Evolutionary conservation across 2,888 invertebrate species (phyloP).

Genomic region (Adineta ricciae): DNA sequence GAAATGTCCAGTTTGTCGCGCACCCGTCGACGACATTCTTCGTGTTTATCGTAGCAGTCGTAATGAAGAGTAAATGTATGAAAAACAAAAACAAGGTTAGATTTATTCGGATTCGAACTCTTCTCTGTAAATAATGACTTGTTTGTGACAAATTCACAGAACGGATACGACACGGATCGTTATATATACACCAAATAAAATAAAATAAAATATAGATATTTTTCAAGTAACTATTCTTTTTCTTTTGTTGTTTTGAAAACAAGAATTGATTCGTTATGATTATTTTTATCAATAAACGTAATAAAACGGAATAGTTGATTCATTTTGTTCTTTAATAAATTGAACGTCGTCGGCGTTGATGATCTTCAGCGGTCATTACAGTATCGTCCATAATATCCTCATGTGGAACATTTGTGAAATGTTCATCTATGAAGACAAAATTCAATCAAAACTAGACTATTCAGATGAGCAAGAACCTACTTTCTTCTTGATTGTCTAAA

Average conservation of each 20-base stretch:
- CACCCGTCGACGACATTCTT: conserved; percentile 47
- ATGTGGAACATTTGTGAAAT: not conserved
- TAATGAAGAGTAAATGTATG: not conserved
- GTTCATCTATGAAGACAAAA: not conserved
- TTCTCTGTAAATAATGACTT: not conserved
- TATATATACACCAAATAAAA: not conserved
- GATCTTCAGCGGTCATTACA: not conserved
- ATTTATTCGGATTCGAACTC: not conserved
- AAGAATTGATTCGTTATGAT: not conserved
- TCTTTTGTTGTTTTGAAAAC: not conserved
- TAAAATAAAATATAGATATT: not conserved
- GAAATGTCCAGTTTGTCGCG: conserved; percentile 47
- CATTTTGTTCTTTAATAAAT: not conserved
- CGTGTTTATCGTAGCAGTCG: conserved; percentile 38
- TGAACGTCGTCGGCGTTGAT: not conserved
- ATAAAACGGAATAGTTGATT: not conserved
- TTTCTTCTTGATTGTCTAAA: not conserved
- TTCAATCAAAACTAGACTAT: not conserved
- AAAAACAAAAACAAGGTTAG: not conserved
- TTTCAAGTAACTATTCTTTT: not conserved
- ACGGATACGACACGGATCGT: not conserved
- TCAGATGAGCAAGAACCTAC: not conserved
- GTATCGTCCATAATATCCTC: not conserved
- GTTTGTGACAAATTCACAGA: not conserved
- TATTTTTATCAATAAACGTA: not conserved